These are phyloP conservation scores for Colossoma macropomum DNA, from an alignment of 2,113 vertebrate genomes.

Conservation along the genomic window DNA sequence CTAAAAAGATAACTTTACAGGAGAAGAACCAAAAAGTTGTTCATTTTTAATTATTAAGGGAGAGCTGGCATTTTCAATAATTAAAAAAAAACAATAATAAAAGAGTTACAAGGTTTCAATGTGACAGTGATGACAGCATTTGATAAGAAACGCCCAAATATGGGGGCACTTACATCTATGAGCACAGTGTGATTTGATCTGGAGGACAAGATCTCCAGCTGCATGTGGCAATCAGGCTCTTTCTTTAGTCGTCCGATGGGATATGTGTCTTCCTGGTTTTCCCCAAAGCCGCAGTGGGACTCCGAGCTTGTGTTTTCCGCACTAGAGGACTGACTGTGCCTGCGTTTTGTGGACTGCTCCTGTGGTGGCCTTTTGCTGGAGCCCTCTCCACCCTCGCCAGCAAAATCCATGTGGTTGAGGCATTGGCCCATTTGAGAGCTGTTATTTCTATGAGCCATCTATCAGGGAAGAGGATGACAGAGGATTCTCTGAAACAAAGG, in stretches of 20 bases:
- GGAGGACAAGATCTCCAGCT: background rate
- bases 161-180: slow-evolving; percentile 65
- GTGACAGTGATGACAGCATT: background rate
- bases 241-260: slow-evolving; percentile 30
- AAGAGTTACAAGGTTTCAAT: too few relatives aligned
- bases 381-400: background rate
- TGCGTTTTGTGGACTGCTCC: background rate
- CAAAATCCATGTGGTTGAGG: background rate
- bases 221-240: background rate
- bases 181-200: slow-evolving; percentile 52
- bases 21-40: too few relatives aligned
- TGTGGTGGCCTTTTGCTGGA: background rate
- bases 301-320: background rate
- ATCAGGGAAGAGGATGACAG: background rate
- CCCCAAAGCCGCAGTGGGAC: background rate
- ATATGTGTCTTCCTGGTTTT: background rate
- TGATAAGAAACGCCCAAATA: background rate
- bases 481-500: background rate
- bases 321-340: background rate
- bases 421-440: slow-evolving; percentile 24
- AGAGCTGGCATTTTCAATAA: too few relatives aligned
- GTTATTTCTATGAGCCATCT: slow-evolving; percentile 37
- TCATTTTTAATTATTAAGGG: too few relatives aligned
- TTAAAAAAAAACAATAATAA: too few relatives aligned
- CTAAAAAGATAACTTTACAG: too few relatives aligned